Conservation (phyloP, 2,113 vertebrate genomes). For the Apodemus speciosus region DNA sequence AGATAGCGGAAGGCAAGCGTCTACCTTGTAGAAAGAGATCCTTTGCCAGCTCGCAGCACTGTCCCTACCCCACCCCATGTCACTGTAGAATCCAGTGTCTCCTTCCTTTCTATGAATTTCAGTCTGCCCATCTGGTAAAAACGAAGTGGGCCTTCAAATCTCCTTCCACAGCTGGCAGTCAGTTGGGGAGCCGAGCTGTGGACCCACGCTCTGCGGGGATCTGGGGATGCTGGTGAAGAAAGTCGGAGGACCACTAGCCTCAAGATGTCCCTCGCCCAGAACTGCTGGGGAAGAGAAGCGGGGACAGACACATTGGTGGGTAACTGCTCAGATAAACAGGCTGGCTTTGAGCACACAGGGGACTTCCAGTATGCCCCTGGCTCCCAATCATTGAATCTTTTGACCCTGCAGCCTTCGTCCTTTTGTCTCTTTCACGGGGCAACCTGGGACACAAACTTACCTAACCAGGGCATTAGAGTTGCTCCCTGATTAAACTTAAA, state of each 20-base stretch:
- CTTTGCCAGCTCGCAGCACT: not conserved
- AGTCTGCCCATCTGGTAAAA: slow-evolving; percentile 10
- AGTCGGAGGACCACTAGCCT: not conserved
- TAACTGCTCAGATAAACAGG: not conserved
- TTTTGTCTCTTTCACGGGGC: not conserved
- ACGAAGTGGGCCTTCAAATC: not conserved
- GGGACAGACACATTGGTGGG: not conserved
- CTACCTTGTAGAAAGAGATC: not conserved
- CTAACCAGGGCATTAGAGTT: not conserved
- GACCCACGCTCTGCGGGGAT: not conserved
- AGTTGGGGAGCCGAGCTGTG: not conserved
- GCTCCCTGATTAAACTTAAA: not conserved
- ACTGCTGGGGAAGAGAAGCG: fast-evolving
- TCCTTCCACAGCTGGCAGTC: not conserved
- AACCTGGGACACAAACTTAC: not conserved
- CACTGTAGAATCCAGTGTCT: not conserved
- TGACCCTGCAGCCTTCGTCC: not conserved
- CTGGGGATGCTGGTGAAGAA: not conserved
- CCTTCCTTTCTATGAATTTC: not conserved
- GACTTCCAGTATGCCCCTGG: not conserved
- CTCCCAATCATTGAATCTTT: not conserved
- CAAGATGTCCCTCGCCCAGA: not conserved
- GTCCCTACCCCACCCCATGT: not conserved
- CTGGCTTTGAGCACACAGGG: not conserved
- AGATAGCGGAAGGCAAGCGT: not conserved